Evolutionary conservation across 2,113 vertebrate genomes (phyloP), one percentile per base, ranked within the genome.

Genomic region (Equus quagga): DNA sequence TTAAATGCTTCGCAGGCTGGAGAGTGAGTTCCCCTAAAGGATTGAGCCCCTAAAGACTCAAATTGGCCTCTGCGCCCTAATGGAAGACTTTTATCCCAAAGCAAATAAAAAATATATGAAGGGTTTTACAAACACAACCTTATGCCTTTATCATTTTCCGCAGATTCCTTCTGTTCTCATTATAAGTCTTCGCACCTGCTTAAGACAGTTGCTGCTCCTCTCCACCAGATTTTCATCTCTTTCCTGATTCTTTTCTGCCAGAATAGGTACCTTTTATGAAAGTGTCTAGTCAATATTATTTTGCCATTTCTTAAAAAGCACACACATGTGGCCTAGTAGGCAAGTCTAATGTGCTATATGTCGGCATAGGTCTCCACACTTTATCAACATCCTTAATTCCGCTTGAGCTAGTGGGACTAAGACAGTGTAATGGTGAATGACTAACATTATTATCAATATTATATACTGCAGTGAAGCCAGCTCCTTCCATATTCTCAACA

Each of bases 21-120:
- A 97, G 95, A 98, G 94, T 49, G 95, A 96, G 89, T 91, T 96
- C 49, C 91, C 97, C 21, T 62, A 72, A 93, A 96, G 36, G 76
- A 97, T 1, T 93, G 79, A 97, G 82, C 58, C 31, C 89, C 97
- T 97, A 96, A 94, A 98, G 98, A 97, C 94, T 97, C 84, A 94
- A 96, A 97, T 96, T 70, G 70, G 36, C 96, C 97, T 98, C 93
- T 98, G 73, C 98, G 13, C 46, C 26, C 92, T 92, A 98, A 97
- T 96, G 81, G 96, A 93, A 92, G 95, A 98, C 70, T 97, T 97
- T 97, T 87, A 83, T 28, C 41, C 89, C 83, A 80, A 78, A 81
- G 58, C 80, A 98, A 98, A 97, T 44, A 96, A 97, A 96, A 96
- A 97, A 94, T 95, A 97, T 95, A 97, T 92, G 89, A 97, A 93